Evolutionary conservation across 2,113 vertebrate genomes (phyloP).

Genomic region (Corvus hawaiiensis): DNA sequence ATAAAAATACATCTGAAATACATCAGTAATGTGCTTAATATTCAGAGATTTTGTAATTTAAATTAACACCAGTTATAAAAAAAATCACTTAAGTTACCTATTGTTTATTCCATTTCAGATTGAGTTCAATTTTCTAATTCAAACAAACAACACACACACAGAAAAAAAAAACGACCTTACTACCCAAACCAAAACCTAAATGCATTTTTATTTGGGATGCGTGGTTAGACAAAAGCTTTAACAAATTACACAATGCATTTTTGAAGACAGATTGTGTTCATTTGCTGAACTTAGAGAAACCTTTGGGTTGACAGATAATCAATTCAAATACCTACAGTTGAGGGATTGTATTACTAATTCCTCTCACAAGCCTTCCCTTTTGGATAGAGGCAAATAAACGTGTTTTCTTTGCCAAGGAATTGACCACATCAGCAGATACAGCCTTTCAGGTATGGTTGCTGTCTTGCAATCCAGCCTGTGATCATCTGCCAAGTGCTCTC

Average conservation of each 20-base stretch:
- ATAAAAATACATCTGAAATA: constrained; percentile 23
- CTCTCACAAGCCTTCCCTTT: constrained; percentile 49
- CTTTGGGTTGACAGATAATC: constrained; percentile 70
- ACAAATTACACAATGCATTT: constrained; percentile 62
- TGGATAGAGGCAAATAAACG: constrained; percentile 47
- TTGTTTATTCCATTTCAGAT: neutral
- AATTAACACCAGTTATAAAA: neutral
- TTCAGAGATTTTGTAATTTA: neutral
- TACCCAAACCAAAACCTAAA: neutral
- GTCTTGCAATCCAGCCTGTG: neutral
- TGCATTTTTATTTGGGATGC: constrained; percentile 38
- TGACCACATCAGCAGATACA: constrained; percentile 3
- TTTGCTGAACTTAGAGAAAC: constrained; percentile 71
- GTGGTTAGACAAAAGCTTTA: constrained; percentile 50
- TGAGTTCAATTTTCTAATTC: neutral
- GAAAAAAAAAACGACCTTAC: neutral
- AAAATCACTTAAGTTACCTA: neutral
- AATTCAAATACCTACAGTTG: constrained; percentile 69
- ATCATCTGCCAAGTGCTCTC: neutral
- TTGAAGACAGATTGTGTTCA: constrained; percentile 66
- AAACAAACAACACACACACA: neutral
- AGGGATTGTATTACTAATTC: constrained; percentile 70
- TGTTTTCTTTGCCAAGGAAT: constrained; percentile 35
- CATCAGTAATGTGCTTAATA: neutral
- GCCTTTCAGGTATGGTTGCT: neutral